Conservation (phyloP, 2,888 invertebrate genomes). For the Drosophila ustulata region DNA sequence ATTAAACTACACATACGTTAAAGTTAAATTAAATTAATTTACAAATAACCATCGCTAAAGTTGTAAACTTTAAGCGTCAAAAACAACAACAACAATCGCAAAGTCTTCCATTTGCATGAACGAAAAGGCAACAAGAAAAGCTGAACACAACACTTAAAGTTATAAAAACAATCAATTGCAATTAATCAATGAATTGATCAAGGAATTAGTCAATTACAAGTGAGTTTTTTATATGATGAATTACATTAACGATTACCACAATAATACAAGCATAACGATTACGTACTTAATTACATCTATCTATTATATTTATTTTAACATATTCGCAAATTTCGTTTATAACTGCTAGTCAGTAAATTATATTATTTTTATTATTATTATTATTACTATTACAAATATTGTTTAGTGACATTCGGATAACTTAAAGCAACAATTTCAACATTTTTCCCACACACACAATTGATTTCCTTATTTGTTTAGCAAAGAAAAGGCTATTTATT, state of each 20-base stretch:
- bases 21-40: slow-evolving; percentile 11
- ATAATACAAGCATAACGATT: slow-evolving; percentile 20
- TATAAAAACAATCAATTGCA: slow-evolving; percentile 23
- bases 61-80: slow-evolving; percentile 65
- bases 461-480: slow-evolving; percentile 66
- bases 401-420: slow-evolving; percentile 47
- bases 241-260: slow-evolving; percentile 13
- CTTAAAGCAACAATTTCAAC: slow-evolving; percentile 50
- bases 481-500: slow-evolving; percentile 77
- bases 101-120: slow-evolving; percentile 77
- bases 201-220: slow-evolving; percentile 68
- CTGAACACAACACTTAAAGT: slow-evolving; percentile 35
- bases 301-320: slow-evolving; percentile 65
- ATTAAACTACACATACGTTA: slow-evolving; percentile 25
- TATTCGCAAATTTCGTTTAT: slow-evolving; percentile 62
- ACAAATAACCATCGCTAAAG: slow-evolving; percentile 62
- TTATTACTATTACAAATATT: slow-evolving; percentile 32
- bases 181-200: slow-evolving; percentile 32
- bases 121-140: slow-evolving; percentile 2
- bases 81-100: slow-evolving; percentile 74
- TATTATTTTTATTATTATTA: slow-evolving; percentile 18
- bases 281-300: slow-evolving; percentile 68
- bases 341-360: slow-evolving; percentile 79
- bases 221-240: slow-evolving; percentile 44
- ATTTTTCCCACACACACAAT: slow-evolving; percentile 9